phyloP scores from a whole-genome alignment of 2,113 vertebrate genomes.

The Pipra filicauda region DNA sequence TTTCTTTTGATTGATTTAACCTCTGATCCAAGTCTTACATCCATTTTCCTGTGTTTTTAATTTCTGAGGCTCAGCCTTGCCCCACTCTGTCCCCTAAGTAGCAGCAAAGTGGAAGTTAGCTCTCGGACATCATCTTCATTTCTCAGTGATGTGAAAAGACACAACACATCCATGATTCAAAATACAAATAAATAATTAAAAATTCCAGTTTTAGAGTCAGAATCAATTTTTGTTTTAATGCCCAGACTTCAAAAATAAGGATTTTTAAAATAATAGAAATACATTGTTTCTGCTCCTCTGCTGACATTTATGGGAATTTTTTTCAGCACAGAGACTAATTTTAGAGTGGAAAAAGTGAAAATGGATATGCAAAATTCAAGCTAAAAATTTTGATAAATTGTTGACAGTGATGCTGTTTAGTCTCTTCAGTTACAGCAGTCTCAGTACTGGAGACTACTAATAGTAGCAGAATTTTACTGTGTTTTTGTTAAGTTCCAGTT shows the following conservation, averaged over 20 bases:
- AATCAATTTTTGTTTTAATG: not conserved
- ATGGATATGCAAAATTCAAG: not conserved
- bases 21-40: not conserved
- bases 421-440: not conserved
- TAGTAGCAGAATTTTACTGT: not conserved
- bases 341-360: not conserved
- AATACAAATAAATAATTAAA: not conserved
- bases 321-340: not conserved
- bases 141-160: not conserved
- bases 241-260: not conserved
- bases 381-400: not conserved
- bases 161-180: not conserved
- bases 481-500: not conserved
- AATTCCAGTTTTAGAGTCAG: not conserved
- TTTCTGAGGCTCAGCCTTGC: not conserved
- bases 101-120: not conserved
- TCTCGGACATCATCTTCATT: not conserved
- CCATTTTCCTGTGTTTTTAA: not conserved
- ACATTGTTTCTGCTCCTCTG: not conserved
- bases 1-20: not conserved
- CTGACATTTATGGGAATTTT: not conserved
- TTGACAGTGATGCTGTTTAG: not conserved
- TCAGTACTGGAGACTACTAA: not conserved
- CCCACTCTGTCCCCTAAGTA: not conserved
- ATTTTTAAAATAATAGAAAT: not conserved